Base-by-base conservation (phyloP, 2,888 invertebrate genomes). In the Ormyrus labotus region DNA sequence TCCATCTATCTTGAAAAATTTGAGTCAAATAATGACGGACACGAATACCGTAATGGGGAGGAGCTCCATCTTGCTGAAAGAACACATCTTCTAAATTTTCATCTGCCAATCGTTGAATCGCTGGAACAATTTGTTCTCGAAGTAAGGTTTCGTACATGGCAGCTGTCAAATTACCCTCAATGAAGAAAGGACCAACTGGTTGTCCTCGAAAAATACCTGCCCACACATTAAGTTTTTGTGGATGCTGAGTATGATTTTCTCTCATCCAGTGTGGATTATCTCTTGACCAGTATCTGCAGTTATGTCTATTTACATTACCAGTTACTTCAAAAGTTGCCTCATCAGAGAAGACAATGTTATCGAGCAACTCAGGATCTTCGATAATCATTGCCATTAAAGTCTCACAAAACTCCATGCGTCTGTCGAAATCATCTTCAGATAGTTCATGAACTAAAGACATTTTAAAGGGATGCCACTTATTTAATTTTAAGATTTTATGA, bases 381-480 rank as follows among this genome's bases (percentile, higher is more conserved):
- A 9, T 11, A 47, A 47, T 63, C 63, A 63, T 63, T 4, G 10
- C 2, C 63, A 63, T 63, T n/a, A 63, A 5, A 63, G n/a, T 7
- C 10, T 63, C 63, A 63, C 4, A 63, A 47, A 63, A 47, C 3
- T 63, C 4, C 7, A 11, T 1, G 9, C 51, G 65, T 34, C 50
- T 65, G 13, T 65, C 51, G 5, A 51, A 50, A 5, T 65, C 65
- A 51, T 65, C 65, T 65, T 65, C 13, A 34, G 65, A 51, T 65
- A 65, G 19, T 2, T 65, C 65, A 5, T 65, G 65, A 9, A 65
- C 34, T 13, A 51, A 50, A 34, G 50, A 51, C 6, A 65, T 65
- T 65, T 65, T 65, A 34, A 50, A 65, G 5, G 51, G 65, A 50
- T 65, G 65, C 65, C 65, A 65, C 13, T 51, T 65, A 51, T 65